Evolutionary conservation across 2,797 vertebrate species (phyloP), one percentile per base, ranked within the genome.

Genomic region (Erithacus rubecula): DNA sequence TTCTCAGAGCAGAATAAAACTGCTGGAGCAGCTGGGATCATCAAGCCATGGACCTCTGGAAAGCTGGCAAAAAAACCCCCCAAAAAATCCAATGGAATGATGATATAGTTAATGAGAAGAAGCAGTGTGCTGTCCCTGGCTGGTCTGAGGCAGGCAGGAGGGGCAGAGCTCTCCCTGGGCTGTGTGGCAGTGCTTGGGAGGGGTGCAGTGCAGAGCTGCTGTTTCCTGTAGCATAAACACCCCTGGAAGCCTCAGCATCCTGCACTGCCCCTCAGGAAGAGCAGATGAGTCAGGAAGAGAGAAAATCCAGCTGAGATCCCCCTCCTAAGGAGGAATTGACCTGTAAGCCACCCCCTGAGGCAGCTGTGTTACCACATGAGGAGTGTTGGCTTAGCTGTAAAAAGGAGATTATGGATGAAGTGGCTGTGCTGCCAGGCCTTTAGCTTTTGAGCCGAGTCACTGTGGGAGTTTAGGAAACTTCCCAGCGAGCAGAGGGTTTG

Each of bases 101-200:
- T 88, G 16, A 20, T 0, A 15, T 1, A 62, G 17, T 18, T 89
- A 71, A 92, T 5, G n/a, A 83, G 60, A 58, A 68, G 51, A 24
- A 82, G 64, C 81, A 80, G 46, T 41, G 56, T 64, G 47, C 26
- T 52, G 43, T 55, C 4, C 1, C 23, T 67, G 43, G 52, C 52
- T 8, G 4, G 15, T 32, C 80, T 64, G 68, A 5, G n/a, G 59
- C 36, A 62, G 87, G 74, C 36, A 89, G 84, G 32, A 68, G 53
- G 0, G 8, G 1, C 1, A 43, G 16, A 23, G 22, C 4, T 59
- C 3, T 39, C 0, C 1, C 5, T 0, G 2, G 36, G 14, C 5
- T 74, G 16, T 3, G 5, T 51, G 43, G 0, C 4, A 47, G 22
- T 7, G 3, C 12, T 0, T 22, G 0, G 29, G 43, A 46, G 21